A percentile compares a stretch with the other conserved stretches of the same genome.
Evolutionary conservation across 2,113 vertebrate genomes (phyloP).

Genomic region (Chlorocebus sabaeus): DNA sequence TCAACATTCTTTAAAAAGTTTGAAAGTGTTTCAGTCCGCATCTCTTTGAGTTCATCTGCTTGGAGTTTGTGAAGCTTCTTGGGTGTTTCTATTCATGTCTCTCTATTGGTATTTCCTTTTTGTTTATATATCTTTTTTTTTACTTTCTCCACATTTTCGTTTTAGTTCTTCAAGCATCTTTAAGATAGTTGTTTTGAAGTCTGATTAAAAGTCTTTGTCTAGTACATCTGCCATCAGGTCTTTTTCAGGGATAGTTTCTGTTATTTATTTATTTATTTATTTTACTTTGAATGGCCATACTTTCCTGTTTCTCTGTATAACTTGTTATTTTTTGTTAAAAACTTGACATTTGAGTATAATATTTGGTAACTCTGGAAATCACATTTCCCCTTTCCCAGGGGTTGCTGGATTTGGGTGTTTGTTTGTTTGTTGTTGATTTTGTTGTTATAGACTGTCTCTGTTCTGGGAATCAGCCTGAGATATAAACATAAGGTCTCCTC

Average conservation of each 20-base stretch:
- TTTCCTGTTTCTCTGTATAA: background rate
- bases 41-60: background rate
- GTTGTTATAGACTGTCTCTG: background rate
- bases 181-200: background rate
- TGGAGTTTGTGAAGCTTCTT: background rate
- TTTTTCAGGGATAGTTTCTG: background rate
- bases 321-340: background rate
- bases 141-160: background rate
- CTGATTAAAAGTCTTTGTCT: background rate
- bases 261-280: background rate
- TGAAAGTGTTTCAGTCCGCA: background rate
- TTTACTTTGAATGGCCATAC: background rate
- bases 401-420: background rate
- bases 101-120: background rate
- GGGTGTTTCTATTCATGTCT: background rate
- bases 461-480: background rate
- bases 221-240: background rate
- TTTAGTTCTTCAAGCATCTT: background rate
- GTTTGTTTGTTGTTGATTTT: background rate
- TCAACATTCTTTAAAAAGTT: background rate
- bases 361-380: background rate
- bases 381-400: background rate
- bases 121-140: background rate
- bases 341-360: background rate
- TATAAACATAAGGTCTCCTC: background rate